phyloP scores from a whole-genome alignment of 2,797 vertebrate genomes.

The Podarcis lilfordi region DNA sequence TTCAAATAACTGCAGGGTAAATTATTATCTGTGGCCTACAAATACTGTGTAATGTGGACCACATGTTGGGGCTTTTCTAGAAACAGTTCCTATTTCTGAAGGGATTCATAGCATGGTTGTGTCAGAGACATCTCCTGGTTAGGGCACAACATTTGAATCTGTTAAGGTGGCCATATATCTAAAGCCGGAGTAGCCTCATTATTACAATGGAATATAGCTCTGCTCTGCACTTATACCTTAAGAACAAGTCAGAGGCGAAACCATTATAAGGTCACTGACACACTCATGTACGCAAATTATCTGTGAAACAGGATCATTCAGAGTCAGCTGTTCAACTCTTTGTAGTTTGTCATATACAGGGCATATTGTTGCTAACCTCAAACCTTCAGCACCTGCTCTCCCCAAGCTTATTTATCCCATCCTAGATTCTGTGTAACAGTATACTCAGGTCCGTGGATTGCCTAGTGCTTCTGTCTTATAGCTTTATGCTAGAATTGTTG shows the following conservation, averaged over 20 bases:
- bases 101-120: neutral
- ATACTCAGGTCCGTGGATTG: neutral
- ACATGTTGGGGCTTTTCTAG: neutral
- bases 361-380: neutral
- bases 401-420: neutral
- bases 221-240: neutral
- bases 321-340: slow-evolving; percentile 16
- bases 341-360: neutral
- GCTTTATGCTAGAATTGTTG: neutral
- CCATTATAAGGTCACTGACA: neutral
- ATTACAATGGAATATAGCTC: neutral
- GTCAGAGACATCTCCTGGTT: neutral
- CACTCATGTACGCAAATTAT: neutral
- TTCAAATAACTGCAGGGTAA: neutral
- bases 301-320: slow-evolving; percentile 11
- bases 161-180: neutral
- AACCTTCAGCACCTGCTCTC: neutral
- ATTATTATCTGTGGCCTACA: neutral
- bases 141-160: neutral
- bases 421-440: neutral
- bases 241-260: neutral
- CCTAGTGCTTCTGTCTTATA: neutral
- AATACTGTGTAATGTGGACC: neutral
- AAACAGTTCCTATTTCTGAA: neutral
- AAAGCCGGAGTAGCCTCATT: neutral